Evolutionary conservation across 2,888 invertebrate species (phyloP), one percentile per base, ranked within the genome.

Genomic region (Drosophila mercatorum): DNA sequence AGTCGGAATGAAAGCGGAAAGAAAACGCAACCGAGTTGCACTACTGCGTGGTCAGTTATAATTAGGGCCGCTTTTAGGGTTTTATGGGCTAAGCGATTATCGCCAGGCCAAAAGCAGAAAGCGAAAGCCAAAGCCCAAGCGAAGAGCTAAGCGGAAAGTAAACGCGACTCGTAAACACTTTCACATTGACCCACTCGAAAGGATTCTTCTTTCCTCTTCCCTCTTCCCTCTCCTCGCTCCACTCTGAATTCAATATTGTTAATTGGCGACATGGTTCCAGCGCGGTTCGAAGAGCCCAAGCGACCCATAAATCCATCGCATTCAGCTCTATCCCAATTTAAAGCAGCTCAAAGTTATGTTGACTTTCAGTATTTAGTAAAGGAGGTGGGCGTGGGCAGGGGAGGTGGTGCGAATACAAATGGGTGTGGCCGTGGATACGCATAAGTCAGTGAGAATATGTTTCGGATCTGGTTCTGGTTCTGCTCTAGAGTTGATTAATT

Each of bases 41-140:
- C 71, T 78, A 72, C 89, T 87, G 91, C 91, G 89, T 89, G 91
- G 91, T 91, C 87, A 91, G 80, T 81, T 79, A 77, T 87, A 90
- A 91, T 90, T 89, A 91, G 85, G 76, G 63, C 52, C 68, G 66
- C 71, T 73, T 79, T 75, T 67, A 62, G 70, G 72, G 81, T 68
- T 84, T 90, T 83, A 83, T 74, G 84, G 81, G 65, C 63, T 47
- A 56, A 74, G 72, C 90, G 86, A 86, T 90, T 90, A 90, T 68
- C 79, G 70, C 63, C 65, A 63, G 78, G 70, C 56, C 57, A 49
- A 43, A 1, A 52, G 36, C 53, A 36, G 38, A 57, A 49, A 52
- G 36, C 53, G 52, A 52, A 57, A 49, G 47, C 51, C 26, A 57
- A 46, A 52, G 36, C 53, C 36, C 38, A 57, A 49, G 47, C 51